Evolutionary conservation across 2,888 invertebrate genomes (phyloP).

Genomic region (Anticlea derivata): DNA sequence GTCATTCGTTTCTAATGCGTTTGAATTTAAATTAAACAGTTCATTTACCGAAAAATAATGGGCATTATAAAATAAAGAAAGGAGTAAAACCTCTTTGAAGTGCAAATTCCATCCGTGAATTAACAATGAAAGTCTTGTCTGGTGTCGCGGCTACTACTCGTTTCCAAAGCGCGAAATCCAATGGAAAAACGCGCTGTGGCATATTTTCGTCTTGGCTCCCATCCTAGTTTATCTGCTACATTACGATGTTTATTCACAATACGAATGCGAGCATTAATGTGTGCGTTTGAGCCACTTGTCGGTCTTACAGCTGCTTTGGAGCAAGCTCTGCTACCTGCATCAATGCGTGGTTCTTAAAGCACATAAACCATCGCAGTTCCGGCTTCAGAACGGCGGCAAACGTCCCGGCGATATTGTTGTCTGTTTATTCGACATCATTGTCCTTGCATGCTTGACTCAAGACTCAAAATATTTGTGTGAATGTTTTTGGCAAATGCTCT

Average conservation of each 20-base stretch:
- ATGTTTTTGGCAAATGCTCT: conserved; percentile 53
- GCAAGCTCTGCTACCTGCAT: conserved; percentile 41
- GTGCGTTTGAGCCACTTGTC: conserved; percentile 75
- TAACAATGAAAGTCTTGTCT: conserved; percentile 66
- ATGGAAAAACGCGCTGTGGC: conserved; percentile 83
- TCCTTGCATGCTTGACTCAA: conserved; percentile 49
- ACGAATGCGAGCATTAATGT: conserved; percentile 81
- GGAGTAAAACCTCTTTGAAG: conserved; percentile 40
- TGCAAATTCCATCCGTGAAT: conserved; percentile 60
- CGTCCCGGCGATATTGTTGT: conserved; percentile 32
- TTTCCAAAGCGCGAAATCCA: conserved; percentile 81
- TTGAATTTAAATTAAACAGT: conserved; percentile 22
- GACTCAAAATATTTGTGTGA: conserved; percentile 48
- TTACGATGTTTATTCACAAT: conserved; percentile 85
- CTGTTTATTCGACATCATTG: conserved; percentile 48
- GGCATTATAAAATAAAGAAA: conserved; percentile 20
- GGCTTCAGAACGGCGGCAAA: background rate
- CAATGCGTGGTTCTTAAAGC: conserved; percentile 30
- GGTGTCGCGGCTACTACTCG: conserved; percentile 68
- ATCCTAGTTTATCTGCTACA: conserved; percentile 84
- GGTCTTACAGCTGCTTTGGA: conserved; percentile 43
- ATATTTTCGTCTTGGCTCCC: conserved; percentile 84
- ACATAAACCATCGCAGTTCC: conserved; percentile 14
- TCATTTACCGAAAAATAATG: conserved; percentile 1
- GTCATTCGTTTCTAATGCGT: conserved; percentile 24